Conservation (phyloP, 2,888 invertebrate genomes). For the Leptothorax acervorum region DNA sequence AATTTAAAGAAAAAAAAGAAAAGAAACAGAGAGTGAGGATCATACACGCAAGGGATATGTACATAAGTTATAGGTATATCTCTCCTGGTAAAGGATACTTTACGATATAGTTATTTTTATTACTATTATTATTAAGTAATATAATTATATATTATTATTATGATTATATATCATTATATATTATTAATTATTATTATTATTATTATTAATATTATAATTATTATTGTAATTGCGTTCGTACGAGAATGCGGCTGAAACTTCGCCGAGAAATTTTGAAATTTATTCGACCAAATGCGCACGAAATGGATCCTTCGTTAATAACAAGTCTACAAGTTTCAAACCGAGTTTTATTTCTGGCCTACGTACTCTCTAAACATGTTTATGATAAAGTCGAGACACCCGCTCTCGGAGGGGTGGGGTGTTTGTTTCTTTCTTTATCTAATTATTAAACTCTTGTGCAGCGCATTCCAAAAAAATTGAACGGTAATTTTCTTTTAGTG, state of each 20-base stretch:
- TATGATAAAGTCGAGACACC: constrained; percentile 62
- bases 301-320: constrained; percentile 35
- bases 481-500: constrained; percentile 26
- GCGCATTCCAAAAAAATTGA: constrained; percentile 71
- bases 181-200: constrained; percentile 64
- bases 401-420: not conserved
- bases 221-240: constrained; percentile 75
- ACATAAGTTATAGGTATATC: constrained; percentile 81
- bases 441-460: constrained; percentile 63
- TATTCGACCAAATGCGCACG: constrained; percentile 54
- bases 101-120: constrained; percentile 83
- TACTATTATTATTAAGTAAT: constrained; percentile 76
- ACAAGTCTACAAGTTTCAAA: constrained; percentile 11
- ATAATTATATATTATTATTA: constrained; percentile 70
- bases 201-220: constrained; percentile 77
- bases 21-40: constrained; percentile 68
- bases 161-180: constrained; percentile 71
- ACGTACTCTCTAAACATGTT: constrained; percentile 76
- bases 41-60: constrained; percentile 78
- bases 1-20: constrained; percentile 72
- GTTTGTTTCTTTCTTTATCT: constrained; percentile 46
- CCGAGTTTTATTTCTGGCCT: constrained; percentile 71
- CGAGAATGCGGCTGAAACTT: constrained; percentile 63
- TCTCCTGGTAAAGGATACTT: constrained; percentile 82
- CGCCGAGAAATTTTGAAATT: constrained; percentile 60